Percentiles rank a stretch among this genome's conserved stretches.
Evolutionary conservation across 2,797 vertebrate genomes (phyloP).

Genomic region (Micropoecilia bifurca): DNA sequence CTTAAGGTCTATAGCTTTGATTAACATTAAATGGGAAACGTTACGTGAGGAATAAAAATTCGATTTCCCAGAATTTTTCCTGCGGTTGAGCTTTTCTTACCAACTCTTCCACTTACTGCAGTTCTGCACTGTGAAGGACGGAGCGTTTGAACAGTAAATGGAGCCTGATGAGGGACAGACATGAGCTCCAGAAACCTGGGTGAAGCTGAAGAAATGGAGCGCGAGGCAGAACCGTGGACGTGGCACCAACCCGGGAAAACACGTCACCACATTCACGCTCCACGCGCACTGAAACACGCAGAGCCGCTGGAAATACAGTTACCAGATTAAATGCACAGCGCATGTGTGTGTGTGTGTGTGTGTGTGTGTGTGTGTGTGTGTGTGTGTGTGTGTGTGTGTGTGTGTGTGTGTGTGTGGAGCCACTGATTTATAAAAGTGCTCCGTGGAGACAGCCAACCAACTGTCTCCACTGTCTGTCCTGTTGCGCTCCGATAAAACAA

Average conservation of each 20-base stretch:
- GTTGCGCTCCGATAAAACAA: neutral
- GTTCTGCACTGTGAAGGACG: neutral
- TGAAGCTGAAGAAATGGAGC: conserved; percentile 10
- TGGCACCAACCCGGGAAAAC: conserved; percentile 73
- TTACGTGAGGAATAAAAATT: neutral
- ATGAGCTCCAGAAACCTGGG: neutral
- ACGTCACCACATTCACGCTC: conserved; percentile 66
- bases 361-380: no score
- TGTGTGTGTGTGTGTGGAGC: neutral
- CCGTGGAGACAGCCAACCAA: neutral
- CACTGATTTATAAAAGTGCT: neutral
- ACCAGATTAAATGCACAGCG: neutral
- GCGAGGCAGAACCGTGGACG: conserved; percentile 67
- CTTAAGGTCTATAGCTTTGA: neutral
- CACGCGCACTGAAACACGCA: conserved; percentile 35
- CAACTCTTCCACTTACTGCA: neutral
- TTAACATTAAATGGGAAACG: neutral
- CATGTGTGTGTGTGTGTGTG: no score
- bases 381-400: no score
- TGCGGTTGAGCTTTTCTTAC: neutral
- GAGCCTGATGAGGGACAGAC: neutral
- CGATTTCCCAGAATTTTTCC: neutral
- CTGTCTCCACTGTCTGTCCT: neutral
- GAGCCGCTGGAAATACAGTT: neutral
- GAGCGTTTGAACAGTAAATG: neutral